Evolutionary conservation across 1,140 invertebrate genomes (phyloP).

Genomic region (Sminthurides bifidus): DNA sequence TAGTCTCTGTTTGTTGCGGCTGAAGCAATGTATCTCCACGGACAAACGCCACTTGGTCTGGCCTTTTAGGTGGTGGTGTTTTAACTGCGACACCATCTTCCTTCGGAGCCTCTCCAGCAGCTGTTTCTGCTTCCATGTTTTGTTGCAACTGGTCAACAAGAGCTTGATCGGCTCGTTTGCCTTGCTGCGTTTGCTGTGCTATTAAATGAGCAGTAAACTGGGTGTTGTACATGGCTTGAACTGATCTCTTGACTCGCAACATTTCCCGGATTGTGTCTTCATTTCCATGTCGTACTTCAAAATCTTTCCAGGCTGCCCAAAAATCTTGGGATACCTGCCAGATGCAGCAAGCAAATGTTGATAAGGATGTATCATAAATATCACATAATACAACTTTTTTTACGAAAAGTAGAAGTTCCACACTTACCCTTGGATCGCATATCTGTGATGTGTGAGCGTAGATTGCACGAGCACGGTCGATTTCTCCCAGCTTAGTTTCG

Average conservation of each 20-base stretch:
- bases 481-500: constrained; percentile 89
- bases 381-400: background rate
- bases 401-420: constrained; percentile 13
- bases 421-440: constrained; percentile 83
- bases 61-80: constrained; percentile 23
- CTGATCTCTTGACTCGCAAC: constrained; percentile 92
- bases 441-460: constrained; percentile 98
- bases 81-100: background rate
- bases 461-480: constrained; percentile 74
- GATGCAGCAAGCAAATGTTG: background rate
- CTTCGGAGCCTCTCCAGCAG: constrained; percentile 32
- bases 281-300: constrained; percentile 98
- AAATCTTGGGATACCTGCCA: constrained; percentile 71
- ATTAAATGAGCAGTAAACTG: constrained; percentile 42
- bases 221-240: constrained; percentile 93
- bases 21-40: constrained; percentile 71
- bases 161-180: background rate
- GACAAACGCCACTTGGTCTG: constrained; percentile 67
- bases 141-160: constrained; percentile 54
- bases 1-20: constrained; percentile 51
- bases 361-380: background rate
- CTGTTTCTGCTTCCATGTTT: constrained; percentile 47
- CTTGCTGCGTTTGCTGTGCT: constrained; percentile 24
- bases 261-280: constrained; percentile 99
- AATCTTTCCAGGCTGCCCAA: constrained; percentile 99